phyloP scores from a whole-genome alignment of 2,797 vertebrate species.

The Tapirus indicus region DNA sequence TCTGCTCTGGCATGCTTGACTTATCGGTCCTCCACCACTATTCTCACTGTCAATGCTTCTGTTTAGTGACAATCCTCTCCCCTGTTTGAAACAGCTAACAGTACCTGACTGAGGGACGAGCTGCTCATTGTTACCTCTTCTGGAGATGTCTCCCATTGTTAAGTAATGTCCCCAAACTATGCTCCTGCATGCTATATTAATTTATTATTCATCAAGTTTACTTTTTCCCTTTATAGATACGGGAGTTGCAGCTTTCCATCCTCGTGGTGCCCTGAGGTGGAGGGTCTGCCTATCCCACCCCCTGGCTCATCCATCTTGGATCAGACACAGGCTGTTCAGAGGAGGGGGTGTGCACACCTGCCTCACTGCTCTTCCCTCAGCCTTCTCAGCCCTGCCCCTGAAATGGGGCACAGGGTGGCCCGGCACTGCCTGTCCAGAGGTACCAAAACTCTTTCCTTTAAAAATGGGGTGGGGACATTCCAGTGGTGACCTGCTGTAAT shows the following conservation, averaged over 20 bases:
- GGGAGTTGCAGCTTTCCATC: too few relatives aligned
- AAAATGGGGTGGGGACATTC: not conserved
- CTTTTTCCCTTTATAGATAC: too few relatives aligned
- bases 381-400: not conserved
- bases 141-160: not conserved
- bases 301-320: too few relatives aligned
- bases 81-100: not conserved
- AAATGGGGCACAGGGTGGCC: not conserved
- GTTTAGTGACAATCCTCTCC: not conserved
- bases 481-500: rapidly evolving
- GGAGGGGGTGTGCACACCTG: not conserved
- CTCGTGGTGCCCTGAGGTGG: not conserved
- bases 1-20: rapidly evolving
- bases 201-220: not conserved
- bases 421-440: not conserved
- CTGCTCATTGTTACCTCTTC: not conserved
- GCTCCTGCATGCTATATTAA: not conserved
- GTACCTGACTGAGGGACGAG: not conserved
- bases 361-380: not conserved
- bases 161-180: not conserved
- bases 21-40: rapidly evolving
- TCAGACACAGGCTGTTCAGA: not conserved
- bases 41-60: not conserved
- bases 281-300: not conserved
- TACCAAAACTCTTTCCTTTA: not conserved